These are phyloP conservation scores for Rafetus swinhoei DNA, from an alignment of 2,113 vertebrate species.

Conservation along the genomic window DNA sequence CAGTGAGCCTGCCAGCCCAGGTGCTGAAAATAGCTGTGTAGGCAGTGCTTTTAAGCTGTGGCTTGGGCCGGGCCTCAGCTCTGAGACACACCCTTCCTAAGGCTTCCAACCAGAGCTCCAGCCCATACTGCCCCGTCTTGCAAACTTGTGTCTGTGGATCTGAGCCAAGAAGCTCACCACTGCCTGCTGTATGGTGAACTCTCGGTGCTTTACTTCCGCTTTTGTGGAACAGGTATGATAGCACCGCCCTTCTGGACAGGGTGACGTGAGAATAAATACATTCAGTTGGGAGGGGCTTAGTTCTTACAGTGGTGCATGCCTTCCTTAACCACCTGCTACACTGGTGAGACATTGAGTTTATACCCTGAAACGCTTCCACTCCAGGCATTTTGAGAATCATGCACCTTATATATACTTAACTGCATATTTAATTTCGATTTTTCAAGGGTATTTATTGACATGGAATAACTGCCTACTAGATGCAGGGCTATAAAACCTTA, in stretches of 20 bases:
- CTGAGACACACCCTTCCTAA: rapidly evolving
- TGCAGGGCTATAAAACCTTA: conserved; percentile 72
- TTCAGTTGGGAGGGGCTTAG: rapidly evolving
- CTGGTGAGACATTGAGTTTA: conserved; percentile 4
- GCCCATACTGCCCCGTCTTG: neutral
- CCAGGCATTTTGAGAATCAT: neutral
- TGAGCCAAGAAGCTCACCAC: neutral
- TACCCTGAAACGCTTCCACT: neutral
- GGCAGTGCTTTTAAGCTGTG: neutral
- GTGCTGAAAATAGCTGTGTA: neutral
- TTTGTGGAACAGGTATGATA: neutral
- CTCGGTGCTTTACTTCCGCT: neutral
- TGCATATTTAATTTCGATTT: conserved; percentile 50
- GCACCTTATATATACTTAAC: conserved; percentile 33
- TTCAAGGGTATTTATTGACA: conserved; percentile 60
- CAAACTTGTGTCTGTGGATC: neutral
- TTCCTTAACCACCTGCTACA: neutral
- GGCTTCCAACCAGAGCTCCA: neutral
- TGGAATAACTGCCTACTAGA: conserved; percentile 77
- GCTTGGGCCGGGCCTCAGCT: no score
- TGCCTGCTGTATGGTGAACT: neutral
- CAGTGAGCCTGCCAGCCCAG: neutral
- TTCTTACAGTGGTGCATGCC: neutral
- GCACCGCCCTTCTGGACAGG: neutral
- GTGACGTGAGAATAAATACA: neutral